Conservation (phyloP, 2,113 vertebrate species). For the Oxyura jamaicensis region DNA sequence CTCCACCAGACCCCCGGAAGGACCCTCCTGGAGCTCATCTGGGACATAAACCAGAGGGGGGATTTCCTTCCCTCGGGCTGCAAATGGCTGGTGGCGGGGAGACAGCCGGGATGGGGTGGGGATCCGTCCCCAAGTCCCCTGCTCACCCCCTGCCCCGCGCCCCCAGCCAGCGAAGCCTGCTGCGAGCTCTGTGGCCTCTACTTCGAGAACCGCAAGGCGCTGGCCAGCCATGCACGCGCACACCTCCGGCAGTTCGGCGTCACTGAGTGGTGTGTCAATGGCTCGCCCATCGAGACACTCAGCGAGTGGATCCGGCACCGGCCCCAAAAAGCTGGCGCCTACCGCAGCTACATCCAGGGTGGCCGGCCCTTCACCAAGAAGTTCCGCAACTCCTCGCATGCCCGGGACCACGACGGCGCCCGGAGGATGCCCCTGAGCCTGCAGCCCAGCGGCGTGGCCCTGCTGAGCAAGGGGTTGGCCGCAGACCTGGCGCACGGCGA, state of each 20-base stretch:
- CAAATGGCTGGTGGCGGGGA: background rate
- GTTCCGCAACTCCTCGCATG: slow-evolving; percentile 74
- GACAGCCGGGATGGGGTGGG: too few relatives aligned
- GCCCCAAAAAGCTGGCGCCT: slow-evolving; percentile 92
- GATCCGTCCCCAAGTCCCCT: background rate
- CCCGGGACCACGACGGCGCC: slow-evolving; percentile 49
- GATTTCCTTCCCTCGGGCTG: background rate
- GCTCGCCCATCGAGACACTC: slow-evolving; percentile 96
- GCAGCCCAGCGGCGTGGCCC: slow-evolving; percentile 22
- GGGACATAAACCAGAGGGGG: too few relatives aligned
- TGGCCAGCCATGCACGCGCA: slow-evolving; percentile 93
- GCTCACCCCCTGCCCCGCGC: background rate
- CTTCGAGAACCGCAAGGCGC: slow-evolving; percentile 95
- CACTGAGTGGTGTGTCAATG: slow-evolving; percentile 97
- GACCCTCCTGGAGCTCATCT: background rate
- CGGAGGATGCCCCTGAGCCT: slow-evolving; percentile 61
- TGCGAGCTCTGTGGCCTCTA: slow-evolving; percentile 95
- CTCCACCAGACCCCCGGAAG: background rate
- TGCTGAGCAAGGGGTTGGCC: slow-evolving; percentile 52
- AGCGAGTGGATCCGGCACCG: slow-evolving; percentile 96
- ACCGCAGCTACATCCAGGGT: slow-evolving; percentile 91
- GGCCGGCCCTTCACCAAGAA: slow-evolving; percentile 88
- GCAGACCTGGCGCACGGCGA: slow-evolving; percentile 51
- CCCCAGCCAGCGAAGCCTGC: slow-evolving; percentile 84
- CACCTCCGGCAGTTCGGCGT: slow-evolving; percentile 96